A percentile compares a stretch with the other conserved stretches of the same genome.
These are phyloP conservation scores for Idris sp. DNA, from an alignment of 1,140 invertebrate genomes.

Conservation along the genomic window DNA sequence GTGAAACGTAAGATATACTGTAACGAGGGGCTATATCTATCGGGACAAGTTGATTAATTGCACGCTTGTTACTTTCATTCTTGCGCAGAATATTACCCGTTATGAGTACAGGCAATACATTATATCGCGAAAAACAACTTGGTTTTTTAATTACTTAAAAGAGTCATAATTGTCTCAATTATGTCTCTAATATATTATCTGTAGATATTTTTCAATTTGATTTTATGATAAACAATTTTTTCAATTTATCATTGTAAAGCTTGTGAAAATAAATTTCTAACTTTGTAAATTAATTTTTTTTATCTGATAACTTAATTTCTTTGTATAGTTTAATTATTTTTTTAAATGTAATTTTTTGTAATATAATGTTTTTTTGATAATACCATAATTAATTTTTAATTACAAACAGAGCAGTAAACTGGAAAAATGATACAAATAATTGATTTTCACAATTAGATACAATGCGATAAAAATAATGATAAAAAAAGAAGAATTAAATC, in stretches of 20 bases:
- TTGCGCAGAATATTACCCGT: slow-evolving; percentile 28
- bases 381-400: too few species aligned
- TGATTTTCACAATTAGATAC: neutral
- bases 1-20: slow-evolving; percentile 61
- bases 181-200: slow-evolving; percentile 18
- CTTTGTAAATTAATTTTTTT: too few species aligned
- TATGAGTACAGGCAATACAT: slow-evolving; percentile 15
- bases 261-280: too few species aligned
- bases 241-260: too few species aligned
- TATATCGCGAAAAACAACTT: slow-evolving; percentile 23
- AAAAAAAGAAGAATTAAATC: slow-evolving; percentile 25
- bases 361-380: too few species aligned
- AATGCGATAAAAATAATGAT: slow-evolving; percentile 6
- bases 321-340: too few species aligned
- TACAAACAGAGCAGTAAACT: too few species aligned
- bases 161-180: slow-evolving; percentile 34
- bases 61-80: slow-evolving; percentile 54
- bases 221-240: too few species aligned
- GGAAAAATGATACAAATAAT: neutral
- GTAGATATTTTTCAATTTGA: too few species aligned
- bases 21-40: slow-evolving; percentile 62
- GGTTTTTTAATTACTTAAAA: slow-evolving; percentile 25
- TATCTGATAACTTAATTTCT: too few species aligned
- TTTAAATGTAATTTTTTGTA: too few species aligned
- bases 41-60: slow-evolving; percentile 60